Evolutionary conservation across 1,140 invertebrate species (phyloP).

Genomic region (Heliconius hewitsoni): DNA sequence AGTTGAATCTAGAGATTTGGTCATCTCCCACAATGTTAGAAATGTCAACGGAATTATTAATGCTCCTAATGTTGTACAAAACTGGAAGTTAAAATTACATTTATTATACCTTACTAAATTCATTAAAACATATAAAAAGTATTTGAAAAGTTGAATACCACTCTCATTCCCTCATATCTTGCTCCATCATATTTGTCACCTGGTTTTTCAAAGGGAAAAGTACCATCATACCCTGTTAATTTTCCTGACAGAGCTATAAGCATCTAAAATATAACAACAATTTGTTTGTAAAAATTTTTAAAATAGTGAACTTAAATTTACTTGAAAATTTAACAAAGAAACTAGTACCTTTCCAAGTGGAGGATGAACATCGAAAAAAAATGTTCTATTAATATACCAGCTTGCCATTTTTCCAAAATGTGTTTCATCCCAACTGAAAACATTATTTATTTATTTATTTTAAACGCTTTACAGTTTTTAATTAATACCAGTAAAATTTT

Average conservation of each 20-base stretch:
- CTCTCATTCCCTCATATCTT: constrained; percentile 96
- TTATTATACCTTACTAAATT: neutral
- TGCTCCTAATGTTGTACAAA: constrained; percentile 94
- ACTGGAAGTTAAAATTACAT: constrained; percentile 83
- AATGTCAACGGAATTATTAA: constrained; percentile 93
- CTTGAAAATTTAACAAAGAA: neutral
- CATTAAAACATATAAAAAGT: neutral
- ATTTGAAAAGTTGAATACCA: constrained; percentile 84
- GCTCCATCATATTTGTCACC: constrained; percentile 96
- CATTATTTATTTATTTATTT: constrained; percentile 36
- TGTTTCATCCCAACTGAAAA: constrained; percentile 95
- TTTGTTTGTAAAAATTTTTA: neutral
- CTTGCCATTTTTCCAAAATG: constrained; percentile 99
- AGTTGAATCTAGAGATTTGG: constrained; percentile 89
- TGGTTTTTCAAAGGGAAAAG: constrained; percentile 97
- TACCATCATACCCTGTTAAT: constrained; percentile 97
- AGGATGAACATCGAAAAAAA: constrained; percentile 99
- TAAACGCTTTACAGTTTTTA: too few species aligned
- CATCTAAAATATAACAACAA: constrained; percentile 86
- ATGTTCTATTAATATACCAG: constrained; percentile 98
- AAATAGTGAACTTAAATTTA: neutral
- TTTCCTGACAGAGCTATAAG: constrained; percentile 95
- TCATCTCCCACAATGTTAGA: constrained; percentile 94
- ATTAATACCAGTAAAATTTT: too few species aligned
- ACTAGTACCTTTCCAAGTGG: constrained; percentile 92